A percentile compares a stretch with the other conserved stretches of the same genome.
Evolutionary conservation across 2,888 invertebrate genomes (phyloP).

Genomic region (Netelia inedita): DNA sequence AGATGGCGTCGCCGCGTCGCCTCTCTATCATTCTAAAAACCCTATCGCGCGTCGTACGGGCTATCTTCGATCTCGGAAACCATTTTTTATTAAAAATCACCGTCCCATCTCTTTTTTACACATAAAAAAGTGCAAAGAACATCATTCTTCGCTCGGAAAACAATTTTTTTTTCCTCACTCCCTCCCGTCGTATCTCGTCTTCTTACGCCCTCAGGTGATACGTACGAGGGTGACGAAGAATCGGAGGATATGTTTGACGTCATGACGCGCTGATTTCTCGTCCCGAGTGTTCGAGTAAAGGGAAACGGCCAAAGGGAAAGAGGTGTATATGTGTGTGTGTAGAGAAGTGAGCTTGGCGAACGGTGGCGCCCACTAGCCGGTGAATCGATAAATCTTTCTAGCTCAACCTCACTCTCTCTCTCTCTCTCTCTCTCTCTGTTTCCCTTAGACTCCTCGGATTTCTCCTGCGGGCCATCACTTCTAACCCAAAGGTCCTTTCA

Average conservation of each 20-base stretch:
- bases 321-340: conserved; percentile 28
- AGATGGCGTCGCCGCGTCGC: neutral
- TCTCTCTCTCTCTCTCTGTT: neutral
- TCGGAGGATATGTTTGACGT: conserved; percentile 37
- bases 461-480: conserved; percentile 64
- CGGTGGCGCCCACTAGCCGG: conserved; percentile 54
- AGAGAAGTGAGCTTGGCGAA: conserved; percentile 30
- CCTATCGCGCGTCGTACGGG: neutral
- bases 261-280: conserved; percentile 52
- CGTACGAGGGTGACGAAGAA: conserved; percentile 17
- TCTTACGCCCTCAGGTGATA: neutral
- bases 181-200: neutral
- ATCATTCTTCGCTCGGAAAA: neutral
- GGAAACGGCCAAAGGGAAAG: conserved; percentile 48
- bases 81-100: neutral
- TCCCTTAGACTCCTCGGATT: conserved; percentile 42
- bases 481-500: conserved; percentile 65
- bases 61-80: conserved; percentile 4
- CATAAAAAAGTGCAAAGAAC: neutral
- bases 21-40: neutral
- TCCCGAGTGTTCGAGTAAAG: conserved; percentile 13
- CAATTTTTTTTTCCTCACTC: conserved; percentile 7
- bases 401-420: conserved; percentile 32
- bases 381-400: conserved; percentile 67
- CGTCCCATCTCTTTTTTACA: neutral